Base-by-base conservation (phyloP, 2,888 invertebrate species). In the Netelia fuscicornis region DNA sequence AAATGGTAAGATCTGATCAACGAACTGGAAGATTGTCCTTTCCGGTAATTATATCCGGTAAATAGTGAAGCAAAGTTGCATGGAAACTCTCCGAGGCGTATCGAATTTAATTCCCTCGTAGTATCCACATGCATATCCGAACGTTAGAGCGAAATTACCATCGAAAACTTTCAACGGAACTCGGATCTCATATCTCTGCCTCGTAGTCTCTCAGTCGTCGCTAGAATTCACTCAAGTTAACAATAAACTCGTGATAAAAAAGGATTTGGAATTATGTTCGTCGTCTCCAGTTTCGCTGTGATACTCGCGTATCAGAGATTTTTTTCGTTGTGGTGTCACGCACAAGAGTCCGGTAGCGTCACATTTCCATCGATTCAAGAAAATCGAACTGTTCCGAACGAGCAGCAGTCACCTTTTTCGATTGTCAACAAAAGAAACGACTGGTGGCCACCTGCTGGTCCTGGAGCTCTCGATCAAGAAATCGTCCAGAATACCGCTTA, bases 1-100 rank as follows among this genome's bases (percentile, higher is more conserved):
- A 23, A 52, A 56, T 44, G 67, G 17, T 20, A 37, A 60, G 79
- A 79, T 83, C 65, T 58, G 81, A 30, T 83, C 91, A 91, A 87
- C 92, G 91, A 90, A 89, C 86, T 91, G 89, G 89, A 91, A 91
- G 88, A 92, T 92, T 83, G 86, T 70, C 83, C 74, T 74, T 88
- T 89, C 83, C 80, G 68, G 67, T 86, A 90, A 91, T 91, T 88
- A 88, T 79, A 56, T 64, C 65, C 76, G 54, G 76, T 65, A 75
- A 82, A 77, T 62, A n/a, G 44, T 30, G 54, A 30, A 60, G 42
- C 56, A 64, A 56, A 62, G 84, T 86, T 78, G 83, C 42, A 56
- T 13, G 44, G 3, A 13, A 58, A 70, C 70, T 25, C 65, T 44
- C 13, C 64, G 65, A 79, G 75, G 87, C 86, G 80, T 42, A 81